phyloP scores from a whole-genome alignment of 2,888 invertebrate species.

The Sphinx pinastri region DNA sequence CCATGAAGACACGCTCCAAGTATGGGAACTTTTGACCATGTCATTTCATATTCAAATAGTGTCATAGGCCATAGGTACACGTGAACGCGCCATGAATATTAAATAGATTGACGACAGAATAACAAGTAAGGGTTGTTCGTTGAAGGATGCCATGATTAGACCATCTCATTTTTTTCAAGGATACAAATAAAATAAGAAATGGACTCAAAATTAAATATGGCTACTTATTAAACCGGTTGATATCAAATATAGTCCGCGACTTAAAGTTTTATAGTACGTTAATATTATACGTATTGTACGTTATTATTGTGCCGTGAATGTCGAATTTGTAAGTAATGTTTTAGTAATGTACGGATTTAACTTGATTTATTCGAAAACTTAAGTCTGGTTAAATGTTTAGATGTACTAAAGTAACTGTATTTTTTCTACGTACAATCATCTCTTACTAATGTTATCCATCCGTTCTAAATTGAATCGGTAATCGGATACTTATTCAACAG shows the following conservation, averaged over 20 bases:
- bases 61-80: constrained; percentile 29
- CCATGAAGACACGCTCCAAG: constrained; percentile 13
- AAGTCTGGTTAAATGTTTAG: not conserved
- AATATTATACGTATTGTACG: too few species aligned
- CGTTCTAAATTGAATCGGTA: not conserved
- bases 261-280: not conserved
- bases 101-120: constrained; percentile 25
- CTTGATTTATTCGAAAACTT: not conserved
- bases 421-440: not conserved
- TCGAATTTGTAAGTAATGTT: not conserved
- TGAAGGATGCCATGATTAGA: constrained; percentile 5
- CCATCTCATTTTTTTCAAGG: constrained; percentile 16
- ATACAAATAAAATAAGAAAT: not conserved
- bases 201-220: not conserved
- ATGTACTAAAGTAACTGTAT: not conserved
- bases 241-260: not conserved
- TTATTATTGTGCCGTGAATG: not conserved
- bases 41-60: constrained; percentile 28
- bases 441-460: not conserved
- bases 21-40: constrained; percentile 27
- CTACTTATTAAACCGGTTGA: not conserved
- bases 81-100: constrained; percentile 19
- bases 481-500: not conserved
- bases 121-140: constrained; percentile 24
- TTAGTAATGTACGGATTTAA: not conserved